Percentiles rank a stretch among this genome's conserved stretches.
Conservation (phyloP, 2,888 invertebrate species). For the Epistrophella euchroma region DNA sequence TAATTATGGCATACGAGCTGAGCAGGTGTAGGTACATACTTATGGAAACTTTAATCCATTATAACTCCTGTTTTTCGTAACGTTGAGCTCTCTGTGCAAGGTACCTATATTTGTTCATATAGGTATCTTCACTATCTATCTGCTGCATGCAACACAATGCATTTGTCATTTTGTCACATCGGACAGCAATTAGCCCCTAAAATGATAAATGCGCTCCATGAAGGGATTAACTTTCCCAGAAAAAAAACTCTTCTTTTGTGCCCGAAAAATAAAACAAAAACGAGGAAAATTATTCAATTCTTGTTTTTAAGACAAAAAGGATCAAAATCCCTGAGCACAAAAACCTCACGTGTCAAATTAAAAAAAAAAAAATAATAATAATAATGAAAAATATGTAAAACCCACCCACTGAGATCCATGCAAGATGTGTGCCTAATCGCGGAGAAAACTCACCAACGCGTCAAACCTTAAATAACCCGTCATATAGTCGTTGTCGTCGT, state of each 20-base stretch:
- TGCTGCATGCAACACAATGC: slow-evolving; percentile 63
- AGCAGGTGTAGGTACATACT: slow-evolving; percentile 67
- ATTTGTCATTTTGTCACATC: slow-evolving; percentile 71
- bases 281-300: slow-evolving; percentile 41
- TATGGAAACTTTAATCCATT: slow-evolving; percentile 64
- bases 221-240: slow-evolving; percentile 47
- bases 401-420: slow-evolving; percentile 24
- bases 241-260: slow-evolving; percentile 3
- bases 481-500: neutral
- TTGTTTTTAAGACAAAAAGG: slow-evolving; percentile 1
- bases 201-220: slow-evolving; percentile 58
- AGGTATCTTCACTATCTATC: neutral
- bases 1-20: slow-evolving; percentile 57
- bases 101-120: neutral
- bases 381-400: slow-evolving; percentile 34
- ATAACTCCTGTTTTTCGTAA: slow-evolving; percentile 42
- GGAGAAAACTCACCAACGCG: slow-evolving; percentile 66
- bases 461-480: slow-evolving; percentile 66
- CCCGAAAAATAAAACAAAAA: slow-evolving; percentile 19
- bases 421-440: slow-evolving; percentile 67
- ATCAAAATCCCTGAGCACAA: slow-evolving; percentile 17
- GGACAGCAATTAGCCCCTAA: slow-evolving; percentile 70
- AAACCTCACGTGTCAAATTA: slow-evolving; percentile 19
- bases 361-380: slow-evolving; percentile 13
- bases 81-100: neutral